phyloP scores from a whole-genome alignment of 2,797 vertebrate genomes.

The Sebastes vulpes region DNA sequence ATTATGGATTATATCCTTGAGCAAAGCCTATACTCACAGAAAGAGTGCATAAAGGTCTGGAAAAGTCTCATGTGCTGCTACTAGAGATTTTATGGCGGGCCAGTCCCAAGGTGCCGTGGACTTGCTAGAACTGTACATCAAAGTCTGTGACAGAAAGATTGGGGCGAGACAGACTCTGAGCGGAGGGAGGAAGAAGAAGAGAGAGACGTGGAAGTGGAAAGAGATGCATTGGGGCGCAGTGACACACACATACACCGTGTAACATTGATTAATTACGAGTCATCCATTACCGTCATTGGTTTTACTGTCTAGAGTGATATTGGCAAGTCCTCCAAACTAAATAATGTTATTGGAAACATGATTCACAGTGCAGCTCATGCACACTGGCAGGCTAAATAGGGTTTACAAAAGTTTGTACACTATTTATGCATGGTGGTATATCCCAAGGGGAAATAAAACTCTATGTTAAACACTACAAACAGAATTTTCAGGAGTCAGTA shows the following conservation, averaged over 20 bases:
- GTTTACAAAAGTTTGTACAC: not conserved
- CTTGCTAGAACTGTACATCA: slow-evolving; percentile 45
- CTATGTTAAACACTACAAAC: slow-evolving; percentile 10
- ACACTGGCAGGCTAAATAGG: not conserved
- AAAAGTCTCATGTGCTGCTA: slow-evolving; percentile 23
- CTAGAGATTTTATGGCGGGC: slow-evolving; percentile 29
- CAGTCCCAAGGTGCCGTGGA: slow-evolving; percentile 28
- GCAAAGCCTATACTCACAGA: slow-evolving; percentile 28
- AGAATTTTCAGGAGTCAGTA: not conserved
- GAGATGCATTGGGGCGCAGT: not conserved
- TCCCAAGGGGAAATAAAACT: not conserved
- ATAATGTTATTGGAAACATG: slow-evolving; percentile 28
- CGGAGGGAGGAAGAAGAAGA: not conserved
- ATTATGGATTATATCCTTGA: slow-evolving; percentile 58
- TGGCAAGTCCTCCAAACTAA: slow-evolving; percentile 35
- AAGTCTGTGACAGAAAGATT: slow-evolving; percentile 47
- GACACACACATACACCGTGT: not conserved
- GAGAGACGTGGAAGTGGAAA: not conserved
- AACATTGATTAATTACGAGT: slow-evolving; percentile 35
- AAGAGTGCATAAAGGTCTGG: slow-evolving; percentile 25
- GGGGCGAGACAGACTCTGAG: not conserved
- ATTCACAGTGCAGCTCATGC: slow-evolving; percentile 13
- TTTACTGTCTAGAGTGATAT: slow-evolving; percentile 28
- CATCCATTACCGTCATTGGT: slow-evolving; percentile 32
- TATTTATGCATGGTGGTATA: not conserved